Base-by-base conservation (phyloP, 2,888 invertebrate species). In the Philereme transversata region DNA sequence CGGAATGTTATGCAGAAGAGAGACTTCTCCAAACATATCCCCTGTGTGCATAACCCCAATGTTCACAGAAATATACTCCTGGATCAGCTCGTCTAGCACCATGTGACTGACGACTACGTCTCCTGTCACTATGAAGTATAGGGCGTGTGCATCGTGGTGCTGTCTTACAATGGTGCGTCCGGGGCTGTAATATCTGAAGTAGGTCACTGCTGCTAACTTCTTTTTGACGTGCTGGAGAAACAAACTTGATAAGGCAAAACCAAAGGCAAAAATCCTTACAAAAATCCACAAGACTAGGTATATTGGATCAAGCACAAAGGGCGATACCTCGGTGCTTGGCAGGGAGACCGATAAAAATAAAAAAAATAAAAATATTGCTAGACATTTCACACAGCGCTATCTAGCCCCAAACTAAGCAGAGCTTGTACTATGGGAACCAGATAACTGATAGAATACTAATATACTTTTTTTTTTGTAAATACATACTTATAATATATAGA, bases 51-150 rank as follows among this genome's bases (percentile, higher is more conserved):
- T 88, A 0, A 76, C 76, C 5, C 93, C 94, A 6, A 94, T 82
- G 10, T 93, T 92, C 11, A 88, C 82, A 0, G 89, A 89, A 0
- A 91, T 75, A 49, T 83, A 71, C 71, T 90, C 79, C 10, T 93
- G 86, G 1, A 93, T 73, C 34, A 93, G 74, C 56, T 90, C 90
- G 67, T 95, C 95, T 60, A 78, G 93, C 1, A 88, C 75, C 71
- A 86, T 80, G 59, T 92, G 93, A 48, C 92, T 92, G 57, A 95
- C 88, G 5, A 75, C 76, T 7, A 92, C 80, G 47, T 90, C 88
- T 4, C 96, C 96, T 0, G 89, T 88, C 5, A 95, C 83, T 50
- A 96, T 91, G 78, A 95, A 96, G 78, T 95, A 96, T 50, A 96
- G 76, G 0, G 94, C 94, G 57, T 88, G 84, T 0, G 96, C 94